phyloP scores from a whole-genome alignment of 64 coral and sea anemone species.

The Pachyseris speciosa region DNA sequence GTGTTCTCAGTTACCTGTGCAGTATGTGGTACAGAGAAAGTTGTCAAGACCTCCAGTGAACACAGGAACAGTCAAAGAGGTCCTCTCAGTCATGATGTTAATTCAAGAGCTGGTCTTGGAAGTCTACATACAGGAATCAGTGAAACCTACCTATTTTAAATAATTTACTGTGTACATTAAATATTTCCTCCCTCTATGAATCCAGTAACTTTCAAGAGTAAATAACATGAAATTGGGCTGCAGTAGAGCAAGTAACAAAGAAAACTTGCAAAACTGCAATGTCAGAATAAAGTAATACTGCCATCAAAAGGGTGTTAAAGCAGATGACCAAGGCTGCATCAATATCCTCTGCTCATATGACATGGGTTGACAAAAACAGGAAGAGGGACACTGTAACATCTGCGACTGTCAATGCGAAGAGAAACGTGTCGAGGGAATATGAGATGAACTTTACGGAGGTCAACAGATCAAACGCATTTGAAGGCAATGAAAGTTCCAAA shows the following conservation, averaged over 20 bases:
- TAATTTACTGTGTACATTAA: slow-evolving; percentile 61
- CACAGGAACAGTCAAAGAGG: slow-evolving; percentile 67
- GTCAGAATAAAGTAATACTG: neutral
- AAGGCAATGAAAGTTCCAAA: too few relatives aligned
- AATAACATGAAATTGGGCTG: slow-evolving; percentile 65
- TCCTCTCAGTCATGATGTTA: slow-evolving; percentile 57
- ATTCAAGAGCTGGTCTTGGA: slow-evolving; percentile 57
- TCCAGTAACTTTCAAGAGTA: slow-evolving; percentile 37
- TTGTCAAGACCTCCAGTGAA: slow-evolving; percentile 43
- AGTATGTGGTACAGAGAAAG: slow-evolving; percentile 45
- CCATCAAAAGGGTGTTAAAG: neutral
- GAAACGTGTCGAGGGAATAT: too few relatives aligned
- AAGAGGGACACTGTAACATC: too few relatives aligned
- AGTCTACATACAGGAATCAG: slow-evolving; percentile 72
- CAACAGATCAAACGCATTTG: too few relatives aligned
- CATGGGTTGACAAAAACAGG: slow-evolving; percentile 69
- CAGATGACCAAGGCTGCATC: neutral
- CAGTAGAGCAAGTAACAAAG: slow-evolving; percentile 55
- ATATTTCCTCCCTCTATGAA: slow-evolving; percentile 64
- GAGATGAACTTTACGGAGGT: too few relatives aligned
- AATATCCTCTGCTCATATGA: slow-evolving; percentile 29
- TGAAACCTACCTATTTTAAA: slow-evolving; percentile 30
- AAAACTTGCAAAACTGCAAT: slow-evolving; percentile 34
- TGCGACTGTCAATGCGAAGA: too few relatives aligned
- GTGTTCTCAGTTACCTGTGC: slow-evolving; percentile 44